Percentiles rank a stretch among this genome's conserved stretches.
Conservation (phyloP, 1,140 invertebrate genomes). For the Cyclargus thomasi region DNA sequence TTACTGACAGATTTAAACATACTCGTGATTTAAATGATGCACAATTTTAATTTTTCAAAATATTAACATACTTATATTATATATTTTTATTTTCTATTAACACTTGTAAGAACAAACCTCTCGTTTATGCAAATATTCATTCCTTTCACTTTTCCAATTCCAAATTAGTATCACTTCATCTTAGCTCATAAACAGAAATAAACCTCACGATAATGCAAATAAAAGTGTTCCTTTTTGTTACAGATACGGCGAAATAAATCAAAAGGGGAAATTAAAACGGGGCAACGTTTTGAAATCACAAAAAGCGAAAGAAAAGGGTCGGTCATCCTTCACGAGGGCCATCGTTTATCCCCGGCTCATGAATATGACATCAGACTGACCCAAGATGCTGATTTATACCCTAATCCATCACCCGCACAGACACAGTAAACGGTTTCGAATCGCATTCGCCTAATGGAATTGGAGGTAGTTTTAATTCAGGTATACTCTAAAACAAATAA, state of each 20-base stretch:
- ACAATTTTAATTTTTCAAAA: too few relatives aligned
- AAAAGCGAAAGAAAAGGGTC: constrained; percentile 46
- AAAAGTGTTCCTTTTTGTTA: constrained; percentile 45
- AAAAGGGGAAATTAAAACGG: constrained; percentile 37
- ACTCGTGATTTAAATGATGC: too few relatives aligned
- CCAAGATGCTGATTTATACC: constrained; percentile 57
- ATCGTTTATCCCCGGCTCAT: constrained; percentile 52
- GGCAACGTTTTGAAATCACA: constrained; percentile 34
- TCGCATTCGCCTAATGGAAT: not conserved
- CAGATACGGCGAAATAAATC: constrained; percentile 41
- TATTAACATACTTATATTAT: too few relatives aligned
- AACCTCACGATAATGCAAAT: constrained; percentile 5
- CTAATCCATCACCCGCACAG: constrained; percentile 49
- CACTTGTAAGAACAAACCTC: too few relatives aligned
- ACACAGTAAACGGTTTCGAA: constrained; percentile 26
- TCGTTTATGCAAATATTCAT: too few relatives aligned
- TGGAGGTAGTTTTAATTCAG: not conserved
- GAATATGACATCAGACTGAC: constrained; percentile 65
- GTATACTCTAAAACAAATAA: not conserved
- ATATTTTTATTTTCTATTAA: too few relatives aligned
- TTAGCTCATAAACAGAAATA: not conserved
- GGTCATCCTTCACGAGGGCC: constrained; percentile 33
- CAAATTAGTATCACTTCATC: not conserved
- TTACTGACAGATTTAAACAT: too few relatives aligned
- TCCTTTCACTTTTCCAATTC: not conserved